A percentile compares a stretch with the other conserved stretches of the same genome.
Conservation (phyloP, 2,113 vertebrate genomes). For the Nothoprocta pentlandii region DNA sequence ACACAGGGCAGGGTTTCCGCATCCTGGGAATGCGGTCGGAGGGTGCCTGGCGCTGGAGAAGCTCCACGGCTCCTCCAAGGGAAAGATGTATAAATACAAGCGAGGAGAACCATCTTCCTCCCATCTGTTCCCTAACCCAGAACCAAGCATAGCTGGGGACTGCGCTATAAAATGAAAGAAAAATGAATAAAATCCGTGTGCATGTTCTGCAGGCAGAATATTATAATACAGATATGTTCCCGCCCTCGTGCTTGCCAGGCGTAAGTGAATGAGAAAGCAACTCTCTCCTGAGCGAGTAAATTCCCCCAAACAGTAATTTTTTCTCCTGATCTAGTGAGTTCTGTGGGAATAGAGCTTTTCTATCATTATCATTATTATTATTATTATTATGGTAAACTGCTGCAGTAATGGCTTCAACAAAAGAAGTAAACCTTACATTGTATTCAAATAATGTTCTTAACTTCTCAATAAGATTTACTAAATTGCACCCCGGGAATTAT, state of each 20-base stretch:
- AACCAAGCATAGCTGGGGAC: background rate
- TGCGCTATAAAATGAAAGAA: background rate
- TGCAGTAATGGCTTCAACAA: background rate
- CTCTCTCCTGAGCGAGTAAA: constrained; percentile 7
- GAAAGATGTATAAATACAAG: constrained; percentile 9
- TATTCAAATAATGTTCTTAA: constrained; percentile 33
- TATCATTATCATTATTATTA: background rate
- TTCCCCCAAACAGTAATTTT: constrained; percentile 10
- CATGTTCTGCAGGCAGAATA: background rate
- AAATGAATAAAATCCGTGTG: background rate
- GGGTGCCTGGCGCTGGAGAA: background rate
- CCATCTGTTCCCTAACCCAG: constrained; percentile 63
- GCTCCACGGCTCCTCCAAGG: background rate
- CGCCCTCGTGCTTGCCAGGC: constrained; percentile 36
- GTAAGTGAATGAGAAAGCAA: constrained; percentile 36
- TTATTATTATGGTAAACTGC: constrained; percentile 15
- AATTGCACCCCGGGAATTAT: constrained; percentile 16
- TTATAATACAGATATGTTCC: background rate
- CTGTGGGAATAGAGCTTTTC: background rate
- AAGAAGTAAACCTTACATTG: background rate
- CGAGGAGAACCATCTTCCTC: constrained; percentile 41
- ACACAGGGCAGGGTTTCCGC: background rate
- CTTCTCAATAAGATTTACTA: constrained; percentile 18
- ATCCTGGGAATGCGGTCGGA: background rate
- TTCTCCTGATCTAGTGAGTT: constrained; percentile 18